Percentiles rank a stretch among this genome's conserved stretches.
Conservation (phyloP, 2,888 invertebrate genomes). For the Cotesia congregata region DNA sequence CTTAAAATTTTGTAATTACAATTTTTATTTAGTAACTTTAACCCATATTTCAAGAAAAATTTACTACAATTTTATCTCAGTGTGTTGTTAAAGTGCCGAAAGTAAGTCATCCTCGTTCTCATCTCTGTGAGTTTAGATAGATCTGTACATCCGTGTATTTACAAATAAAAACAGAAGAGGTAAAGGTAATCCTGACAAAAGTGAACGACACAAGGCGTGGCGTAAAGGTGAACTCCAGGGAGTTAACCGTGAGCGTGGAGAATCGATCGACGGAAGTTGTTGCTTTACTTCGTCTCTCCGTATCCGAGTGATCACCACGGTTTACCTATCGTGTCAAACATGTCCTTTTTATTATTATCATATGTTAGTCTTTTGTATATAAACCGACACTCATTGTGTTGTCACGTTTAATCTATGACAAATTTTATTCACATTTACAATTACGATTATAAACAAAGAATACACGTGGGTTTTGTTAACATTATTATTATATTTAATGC, state of each 20-base stretch:
- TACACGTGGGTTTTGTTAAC: no score
- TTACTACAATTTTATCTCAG: no score
- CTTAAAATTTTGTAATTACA: no score
- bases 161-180: no score
- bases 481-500: background rate
- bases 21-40: no score
- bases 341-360: background rate
- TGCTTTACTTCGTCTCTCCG: constrained; percentile 47
- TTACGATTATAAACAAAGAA: background rate
- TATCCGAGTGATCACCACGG: constrained; percentile 22
- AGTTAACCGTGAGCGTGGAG: constrained; percentile 52
- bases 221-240: constrained; percentile 54
- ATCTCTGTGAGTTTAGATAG: background rate
- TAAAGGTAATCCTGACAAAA: constrained; percentile 11
- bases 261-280: constrained; percentile 57
- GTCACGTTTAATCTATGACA: background rate
- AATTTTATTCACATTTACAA: background rate
- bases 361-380: background rate
- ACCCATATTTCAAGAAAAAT: no score
- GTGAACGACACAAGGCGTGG: constrained; percentile 52
- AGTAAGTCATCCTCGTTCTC: background rate
- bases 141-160: no score
- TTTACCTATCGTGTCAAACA: constrained; percentile 14
- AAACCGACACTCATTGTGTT: background rate
- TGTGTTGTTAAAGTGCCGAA: no score